Evolutionary conservation across 2,113 vertebrate species (phyloP).

Genomic region (Nyctereutes procyonoides): DNA sequence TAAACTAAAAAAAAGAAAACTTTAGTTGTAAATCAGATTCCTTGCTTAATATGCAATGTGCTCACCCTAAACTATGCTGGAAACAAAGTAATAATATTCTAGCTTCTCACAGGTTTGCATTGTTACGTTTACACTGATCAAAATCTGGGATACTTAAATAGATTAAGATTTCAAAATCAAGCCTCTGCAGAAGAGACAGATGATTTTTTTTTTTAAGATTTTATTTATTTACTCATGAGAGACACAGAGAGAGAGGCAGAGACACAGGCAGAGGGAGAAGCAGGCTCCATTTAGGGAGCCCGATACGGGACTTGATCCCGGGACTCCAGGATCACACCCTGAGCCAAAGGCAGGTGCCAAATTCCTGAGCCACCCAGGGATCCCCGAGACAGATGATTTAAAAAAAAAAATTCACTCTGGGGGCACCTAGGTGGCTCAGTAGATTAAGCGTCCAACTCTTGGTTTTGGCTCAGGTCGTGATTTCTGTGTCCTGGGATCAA

Average conservation of each 20-base stretch:
- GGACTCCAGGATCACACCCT: too few relatives aligned
- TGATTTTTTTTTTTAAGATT: neutral
- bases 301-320: too few relatives aligned
- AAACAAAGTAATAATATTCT: neutral
- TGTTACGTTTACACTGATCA: neutral
- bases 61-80: neutral
- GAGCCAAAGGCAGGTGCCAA: too few relatives aligned
- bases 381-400: too few relatives aligned
- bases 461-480: neutral
- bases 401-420: neutral
- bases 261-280: too few relatives aligned
- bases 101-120: neutral
- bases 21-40: constrained; percentile 28
- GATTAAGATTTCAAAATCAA: neutral
- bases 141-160: neutral
- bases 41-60: neutral
- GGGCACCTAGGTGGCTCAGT: neutral
- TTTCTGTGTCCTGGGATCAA: neutral
- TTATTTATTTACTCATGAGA: too few relatives aligned
- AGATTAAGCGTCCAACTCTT: neutral
- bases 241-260: too few relatives aligned
- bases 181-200: neutral
- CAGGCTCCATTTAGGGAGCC: too few relatives aligned
- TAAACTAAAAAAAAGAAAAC: neutral
- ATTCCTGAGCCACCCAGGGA: too few relatives aligned